Evolutionary conservation across 1,140 invertebrate genomes (phyloP), one percentile per base, ranked within the genome.

Genomic region (Ceratina japonica): DNA sequence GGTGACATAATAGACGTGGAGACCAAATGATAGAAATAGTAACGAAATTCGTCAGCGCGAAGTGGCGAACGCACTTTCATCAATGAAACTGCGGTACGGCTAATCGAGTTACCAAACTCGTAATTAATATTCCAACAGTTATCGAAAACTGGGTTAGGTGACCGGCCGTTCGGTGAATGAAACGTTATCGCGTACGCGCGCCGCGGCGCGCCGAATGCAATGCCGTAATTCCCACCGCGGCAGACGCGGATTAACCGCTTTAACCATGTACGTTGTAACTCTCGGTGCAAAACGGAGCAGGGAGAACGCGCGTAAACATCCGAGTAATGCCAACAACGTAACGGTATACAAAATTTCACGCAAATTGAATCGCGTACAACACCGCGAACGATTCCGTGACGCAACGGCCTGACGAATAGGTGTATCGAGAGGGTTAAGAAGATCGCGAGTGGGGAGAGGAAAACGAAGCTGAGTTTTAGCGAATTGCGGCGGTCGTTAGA

Each of bases 391-490:
- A 54, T 68, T 24, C 15, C 13, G 15, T 56, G 51, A 69, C 52
- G 49, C 13, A 37, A 69, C 1, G 52, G 31, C 16, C 16, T 15
- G 61, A 52, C 56, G 59, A 49, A 8, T 64, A 27, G 63, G 8
- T 7, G 8, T 7, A 69, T 63, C 7, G 22, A 22, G 13, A 24
- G 44, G 62, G 24, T 27, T 44, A 52, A 65, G 79, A 54, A 63
- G 66, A 54, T 52, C 64, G 16, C 27, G 2, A 22, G 52, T 54
- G 22, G 58, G 74, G 74, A 49, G 52, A 18, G 20, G 52, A 49
- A 75, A 52, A 79, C 76, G 74, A 70, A 73, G 52, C 64, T 66
- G 66, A 75, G 49, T 37, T 18, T 80, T 61, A 62, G 51, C 27
- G 51, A 20, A 51, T 24, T 49, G 70, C 63, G 59, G 37, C 20